phyloP scores from a whole-genome alignment of 2,797 vertebrate genomes.

The Dermochelys coriacea region DNA sequence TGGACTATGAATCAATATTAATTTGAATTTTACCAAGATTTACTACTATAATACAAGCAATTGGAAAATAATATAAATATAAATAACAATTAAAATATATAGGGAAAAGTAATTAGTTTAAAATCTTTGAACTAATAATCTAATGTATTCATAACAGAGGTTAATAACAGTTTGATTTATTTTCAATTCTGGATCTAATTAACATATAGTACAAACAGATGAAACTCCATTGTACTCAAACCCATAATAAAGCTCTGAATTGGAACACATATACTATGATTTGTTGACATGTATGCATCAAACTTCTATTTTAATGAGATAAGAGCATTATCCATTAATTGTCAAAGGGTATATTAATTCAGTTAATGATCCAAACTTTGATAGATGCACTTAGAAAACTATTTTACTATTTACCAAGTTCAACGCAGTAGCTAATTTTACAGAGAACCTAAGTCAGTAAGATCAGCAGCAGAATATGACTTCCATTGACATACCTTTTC shows the following conservation, averaged over 20 bases:
- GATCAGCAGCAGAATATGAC: neutral
- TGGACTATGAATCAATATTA: neutral
- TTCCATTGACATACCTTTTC: neutral
- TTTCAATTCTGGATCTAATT: neutral
- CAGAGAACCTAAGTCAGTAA: neutral
- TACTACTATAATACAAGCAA: neutral
- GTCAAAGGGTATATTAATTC: slow-evolving; percentile 33
- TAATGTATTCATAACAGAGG: neutral
- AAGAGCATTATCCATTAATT: slow-evolving; percentile 1
- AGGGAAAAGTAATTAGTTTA: neutral
- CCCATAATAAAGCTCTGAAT: neutral
- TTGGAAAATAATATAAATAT: neutral
- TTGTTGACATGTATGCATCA: neutral
- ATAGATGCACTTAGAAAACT: neutral
- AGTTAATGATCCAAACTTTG: slow-evolving; percentile 3
- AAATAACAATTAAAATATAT: neutral
- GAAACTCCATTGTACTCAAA: neutral
- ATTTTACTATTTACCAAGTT: neutral
- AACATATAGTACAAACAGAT: neutral
- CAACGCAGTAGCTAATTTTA: neutral
- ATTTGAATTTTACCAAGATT: neutral
- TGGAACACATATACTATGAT: neutral
- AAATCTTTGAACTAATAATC: neutral
- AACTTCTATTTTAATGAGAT: slow-evolving; percentile 2
- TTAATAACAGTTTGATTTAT: neutral